phyloP scores from a whole-genome alignment of 2,888 invertebrate species.

The Rotaria sp. region DNA sequence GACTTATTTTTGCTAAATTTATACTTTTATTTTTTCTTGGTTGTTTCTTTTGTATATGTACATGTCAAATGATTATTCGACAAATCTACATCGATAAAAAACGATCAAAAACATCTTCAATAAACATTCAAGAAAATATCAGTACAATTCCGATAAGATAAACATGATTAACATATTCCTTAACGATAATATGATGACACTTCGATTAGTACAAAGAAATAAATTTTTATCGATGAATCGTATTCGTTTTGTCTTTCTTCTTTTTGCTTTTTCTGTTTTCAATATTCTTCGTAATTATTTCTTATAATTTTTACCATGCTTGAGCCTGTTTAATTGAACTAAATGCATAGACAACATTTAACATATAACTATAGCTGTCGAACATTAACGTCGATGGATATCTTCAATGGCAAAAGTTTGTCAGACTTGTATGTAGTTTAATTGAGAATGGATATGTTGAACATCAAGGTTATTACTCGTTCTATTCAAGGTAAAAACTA shows the following conservation, averaged over 20 bases:
- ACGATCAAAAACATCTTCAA: neutral
- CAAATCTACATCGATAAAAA: neutral
- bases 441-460: constrained; percentile 10
- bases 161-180: neutral
- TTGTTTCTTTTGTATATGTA: constrained; percentile 25
- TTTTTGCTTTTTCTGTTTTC: neutral
- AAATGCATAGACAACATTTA: neutral
- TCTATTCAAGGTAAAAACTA: neutral
- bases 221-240: neutral
- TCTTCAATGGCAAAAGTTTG: constrained; percentile 6
- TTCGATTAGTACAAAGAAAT: neutral
- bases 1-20: neutral
- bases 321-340: neutral
- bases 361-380: neutral
- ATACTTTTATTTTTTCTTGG: neutral
- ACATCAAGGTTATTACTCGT: neutral
- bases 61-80: constrained; percentile 20
- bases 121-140: neutral
- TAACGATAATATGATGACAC: neutral
- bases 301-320: neutral
- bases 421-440: neutral
- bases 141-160: neutral
- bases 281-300: neutral
- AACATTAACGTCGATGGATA: neutral
- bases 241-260: neutral